phyloP scores from a whole-genome alignment of 2,888 invertebrate species.

The Glaucopsyche alexis region DNA sequence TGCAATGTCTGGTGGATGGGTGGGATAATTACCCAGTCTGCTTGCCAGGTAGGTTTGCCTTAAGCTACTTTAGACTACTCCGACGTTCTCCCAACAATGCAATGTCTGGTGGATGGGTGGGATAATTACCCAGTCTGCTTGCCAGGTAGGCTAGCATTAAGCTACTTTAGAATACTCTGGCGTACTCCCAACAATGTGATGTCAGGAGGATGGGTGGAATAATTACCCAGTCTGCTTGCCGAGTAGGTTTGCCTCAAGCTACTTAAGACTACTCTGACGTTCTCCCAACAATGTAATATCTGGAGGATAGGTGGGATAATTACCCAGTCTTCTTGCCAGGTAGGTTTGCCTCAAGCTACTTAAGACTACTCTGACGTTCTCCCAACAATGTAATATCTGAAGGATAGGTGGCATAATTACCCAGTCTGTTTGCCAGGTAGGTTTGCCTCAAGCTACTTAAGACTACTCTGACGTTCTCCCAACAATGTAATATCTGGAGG shows the following conservation, averaged over 20 bases:
- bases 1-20: neutral
- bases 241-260: no score
- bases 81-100: constrained; percentile 4
- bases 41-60: neutral
- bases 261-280: neutral
- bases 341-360: neutral
- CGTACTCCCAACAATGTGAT: neutral
- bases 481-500: neutral
- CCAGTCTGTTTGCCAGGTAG: constrained; percentile 6
- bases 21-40: constrained; percentile 17
- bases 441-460: neutral
- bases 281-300: neutral
- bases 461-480: neutral
- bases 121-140: constrained; percentile 10
- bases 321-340: constrained; percentile 11
- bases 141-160: neutral
- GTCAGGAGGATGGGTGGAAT: constrained; percentile 1
- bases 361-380: neutral
- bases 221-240: constrained; percentile 6
- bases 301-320: neutral
- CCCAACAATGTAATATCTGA: neutral
- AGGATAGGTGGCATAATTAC: neutral
- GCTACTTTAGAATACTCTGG: neutral
- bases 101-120: neutral
- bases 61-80: neutral